Base-by-base conservation (phyloP, 2,888 invertebrate species). In the Gerris lacustris region DNA sequence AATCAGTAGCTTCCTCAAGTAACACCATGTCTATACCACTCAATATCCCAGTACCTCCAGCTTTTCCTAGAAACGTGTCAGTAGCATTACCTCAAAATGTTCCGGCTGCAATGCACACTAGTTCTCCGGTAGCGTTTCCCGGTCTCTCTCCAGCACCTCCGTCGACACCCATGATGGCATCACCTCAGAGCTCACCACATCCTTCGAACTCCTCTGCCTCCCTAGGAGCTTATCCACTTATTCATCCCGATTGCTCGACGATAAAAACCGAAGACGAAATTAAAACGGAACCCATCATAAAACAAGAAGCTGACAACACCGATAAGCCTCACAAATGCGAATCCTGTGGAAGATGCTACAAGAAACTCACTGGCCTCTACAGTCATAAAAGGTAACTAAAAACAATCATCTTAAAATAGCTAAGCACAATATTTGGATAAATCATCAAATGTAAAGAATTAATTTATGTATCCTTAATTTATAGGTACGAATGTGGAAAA, bases 261-360 rank as follows among this genome's bases (percentile, higher is more conserved):
- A 55, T 55, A 9, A 55, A 55, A 55, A 55, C 55, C 55, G 55
- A 55, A 55, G 55, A 55, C 15, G 55, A 55, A 11, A 55, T 55
- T 55, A 55, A 55, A 55, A 9, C 55, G 11, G 55, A 55, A 15
- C 55, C 9, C 15, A 55, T 55, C 15, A 55, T 55, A 9, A 55
- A 55, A 55, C 55, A 55, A 55, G 55, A 55, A 55, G 55, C 55
- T 55, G 55, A 55, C 55, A 55, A 55, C 55, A 55, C 55, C 2
- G 55, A 55, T 2, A 55, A 55, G 5, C 55, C 55, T 55, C 55
- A 55, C 15, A 9, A 15, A 9, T 55, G 55, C 55, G 55, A 55
- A 15, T 1, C 55, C 15, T 55, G 55, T 55, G 55, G 55, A 15
- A 55, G 55, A 15, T 55, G 55, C 15, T 55, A 55, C 55, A 55